Conservation (phyloP, 2,113 vertebrate species). For the Calyptomena viridis region DNA sequence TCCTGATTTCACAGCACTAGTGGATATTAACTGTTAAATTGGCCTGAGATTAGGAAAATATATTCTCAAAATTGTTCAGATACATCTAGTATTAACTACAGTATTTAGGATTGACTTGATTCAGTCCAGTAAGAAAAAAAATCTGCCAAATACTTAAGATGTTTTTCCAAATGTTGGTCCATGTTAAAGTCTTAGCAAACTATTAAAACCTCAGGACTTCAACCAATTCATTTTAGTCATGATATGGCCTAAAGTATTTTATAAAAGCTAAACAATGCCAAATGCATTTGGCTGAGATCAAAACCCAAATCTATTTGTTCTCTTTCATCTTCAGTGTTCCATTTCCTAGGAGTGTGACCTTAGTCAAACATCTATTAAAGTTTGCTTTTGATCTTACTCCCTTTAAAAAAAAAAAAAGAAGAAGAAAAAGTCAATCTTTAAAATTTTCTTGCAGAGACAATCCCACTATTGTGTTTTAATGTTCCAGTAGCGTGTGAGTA, state of each 20-base stretch:
- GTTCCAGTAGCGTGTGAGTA: conserved; percentile 72
- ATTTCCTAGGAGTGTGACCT: conserved; percentile 83
- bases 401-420: conserved; percentile 10
- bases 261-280: conserved; percentile 81
- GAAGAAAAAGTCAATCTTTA: conserved; percentile 66
- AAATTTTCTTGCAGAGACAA: conserved; percentile 76
- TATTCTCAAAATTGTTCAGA: background rate
- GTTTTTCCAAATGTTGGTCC: conserved; percentile 7
- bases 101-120: background rate
- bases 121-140: background rate
- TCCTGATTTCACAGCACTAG: background rate
- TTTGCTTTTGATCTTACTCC: conserved; percentile 75
- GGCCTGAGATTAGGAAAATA: background rate
- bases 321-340: conserved; percentile 82
- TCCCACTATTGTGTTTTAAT: conserved; percentile 76
- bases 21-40: background rate
- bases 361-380: conserved; percentile 86
- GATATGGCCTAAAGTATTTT: conserved; percentile 69
- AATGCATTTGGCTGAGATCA: conserved; percentile 80
- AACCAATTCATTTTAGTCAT: conserved; percentile 63
- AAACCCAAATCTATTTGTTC: conserved; percentile 75
- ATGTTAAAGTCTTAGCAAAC: conserved; percentile 47
- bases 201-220: conserved; percentile 52
- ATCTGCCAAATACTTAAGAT: background rate
- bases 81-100: background rate